A percentile compares a stretch with the other conserved stretches of the same genome.
These are phyloP conservation scores for Drosophila niveifrons DNA, from an alignment of 2,888 invertebrate genomes.

Conservation along the genomic window DNA sequence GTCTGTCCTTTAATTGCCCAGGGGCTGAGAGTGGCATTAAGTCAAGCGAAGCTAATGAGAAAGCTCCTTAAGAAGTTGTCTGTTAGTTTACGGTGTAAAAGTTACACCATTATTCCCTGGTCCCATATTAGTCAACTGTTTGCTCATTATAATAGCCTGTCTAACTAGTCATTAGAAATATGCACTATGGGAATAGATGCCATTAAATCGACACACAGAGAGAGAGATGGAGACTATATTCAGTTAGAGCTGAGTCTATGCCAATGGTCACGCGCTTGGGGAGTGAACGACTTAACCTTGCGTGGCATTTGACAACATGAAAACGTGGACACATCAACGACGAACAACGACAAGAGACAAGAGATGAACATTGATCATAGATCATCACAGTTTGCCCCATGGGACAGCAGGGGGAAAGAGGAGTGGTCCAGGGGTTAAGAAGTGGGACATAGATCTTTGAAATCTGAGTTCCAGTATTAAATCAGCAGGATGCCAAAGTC, in stretches of 20 bases:
- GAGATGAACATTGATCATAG: constrained; percentile 44
- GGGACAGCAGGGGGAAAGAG: constrained; percentile 24
- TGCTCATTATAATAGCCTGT: constrained; percentile 39
- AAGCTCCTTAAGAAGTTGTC: constrained; percentile 10
- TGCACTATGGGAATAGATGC: constrained; percentile 68
- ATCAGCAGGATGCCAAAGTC: constrained; percentile 52
- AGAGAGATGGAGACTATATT: constrained; percentile 10
- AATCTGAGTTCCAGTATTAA: constrained; percentile 33
- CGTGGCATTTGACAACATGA: constrained; percentile 48
- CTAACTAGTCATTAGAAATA: constrained; percentile 40
- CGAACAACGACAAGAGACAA: constrained; percentile 28
- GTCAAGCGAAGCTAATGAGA: constrained; percentile 34
- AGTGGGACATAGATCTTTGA: constrained; percentile 32
- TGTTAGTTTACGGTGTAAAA: constrained; percentile 14
- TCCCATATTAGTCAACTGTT: constrained; percentile 59
- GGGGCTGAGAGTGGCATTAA: constrained; percentile 51
- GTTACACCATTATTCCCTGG: constrained; percentile 12
- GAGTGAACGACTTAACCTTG: constrained; percentile 67
- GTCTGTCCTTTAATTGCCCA: background rate
- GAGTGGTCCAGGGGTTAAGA: background rate
- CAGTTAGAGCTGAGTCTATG: background rate
- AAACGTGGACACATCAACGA: constrained; percentile 60
- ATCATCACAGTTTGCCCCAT: constrained; percentile 33
- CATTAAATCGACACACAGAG: constrained; percentile 38
- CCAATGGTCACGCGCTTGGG: constrained; percentile 49